These are phyloP conservation scores for Pterostichus madidus DNA, from an alignment of 2,888 invertebrate species.

Conservation along the genomic window DNA sequence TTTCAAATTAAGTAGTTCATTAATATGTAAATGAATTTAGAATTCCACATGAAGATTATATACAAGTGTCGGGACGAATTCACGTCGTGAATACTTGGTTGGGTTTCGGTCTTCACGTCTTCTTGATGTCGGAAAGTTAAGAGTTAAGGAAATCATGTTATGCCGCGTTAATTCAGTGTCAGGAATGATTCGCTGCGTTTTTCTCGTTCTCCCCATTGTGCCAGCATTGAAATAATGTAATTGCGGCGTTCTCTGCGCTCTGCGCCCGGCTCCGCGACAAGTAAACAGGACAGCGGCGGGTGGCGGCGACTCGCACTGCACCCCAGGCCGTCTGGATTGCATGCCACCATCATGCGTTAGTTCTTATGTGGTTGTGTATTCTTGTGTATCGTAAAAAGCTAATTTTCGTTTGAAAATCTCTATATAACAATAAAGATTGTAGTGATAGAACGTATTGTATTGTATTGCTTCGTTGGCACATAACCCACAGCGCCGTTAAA, in stretches of 20 bases:
- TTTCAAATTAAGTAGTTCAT: slow-evolving; percentile 63
- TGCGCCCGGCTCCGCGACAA: background rate
- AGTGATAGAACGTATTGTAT: no score
- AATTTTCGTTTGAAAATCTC: no score
- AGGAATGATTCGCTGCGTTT: slow-evolving; percentile 56
- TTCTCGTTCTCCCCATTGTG: slow-evolving; percentile 26
- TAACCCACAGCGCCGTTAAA: no score
- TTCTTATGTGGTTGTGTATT: no score
- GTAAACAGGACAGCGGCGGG: slow-evolving; percentile 14
- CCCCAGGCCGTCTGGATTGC: no score
- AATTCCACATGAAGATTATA: slow-evolving; percentile 63
- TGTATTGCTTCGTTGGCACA: no score
- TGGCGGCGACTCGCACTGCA: background rate
- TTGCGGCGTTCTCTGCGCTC: slow-evolving; percentile 17
- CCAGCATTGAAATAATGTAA: slow-evolving; percentile 52
- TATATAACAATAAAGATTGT: no score
- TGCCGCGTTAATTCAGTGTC: slow-evolving; percentile 55
- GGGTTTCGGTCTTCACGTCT: slow-evolving; percentile 1
- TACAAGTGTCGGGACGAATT: slow-evolving; percentile 61
- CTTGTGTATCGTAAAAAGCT: no score
- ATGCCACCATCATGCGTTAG: no score
- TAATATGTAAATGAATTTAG: slow-evolving; percentile 64
- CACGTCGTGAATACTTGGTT: background rate
- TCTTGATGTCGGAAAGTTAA: slow-evolving; percentile 39
- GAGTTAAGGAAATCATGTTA: slow-evolving; percentile 61